Base-by-base conservation (phyloP, 1,140 invertebrate species). In the Goniozus legneri region DNA sequence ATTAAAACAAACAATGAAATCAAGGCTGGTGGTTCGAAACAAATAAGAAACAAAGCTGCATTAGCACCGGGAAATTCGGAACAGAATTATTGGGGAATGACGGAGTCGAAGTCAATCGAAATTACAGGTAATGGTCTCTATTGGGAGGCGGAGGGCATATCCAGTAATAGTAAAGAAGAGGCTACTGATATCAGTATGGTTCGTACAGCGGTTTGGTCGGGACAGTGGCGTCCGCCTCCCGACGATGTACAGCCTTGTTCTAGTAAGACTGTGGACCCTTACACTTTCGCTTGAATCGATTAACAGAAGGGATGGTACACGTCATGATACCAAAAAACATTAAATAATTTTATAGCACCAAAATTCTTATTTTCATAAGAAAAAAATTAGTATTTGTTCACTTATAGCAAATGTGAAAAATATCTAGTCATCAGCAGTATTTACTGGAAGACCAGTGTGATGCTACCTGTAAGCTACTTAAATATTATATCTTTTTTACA, bases 161-260 rank as follows among this genome's bases (percentile, higher is more conserved):
- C 62, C 14, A 64, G 55, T 41, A 60, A 48, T 20, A 59, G 55
- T 24, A 47, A 39, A 31, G 54, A 33, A 60, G 40, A 32, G 50
- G 54, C n/a, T 60, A 60, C 31, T 45, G 65, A 68, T 18, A 42
- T 54, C 8, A 57, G 58, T 4, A 55, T 67, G 34, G 47, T 65
- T 3, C 65, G 67, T 42, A 65, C 66, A 4, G 56, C 66, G 21
- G 65, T 62, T 45, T 73, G 69, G 67, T 59, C 69, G 8, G 62
- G 53, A 44, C 66, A 71, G 24, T 72, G 69, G 59, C 58, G 64
- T 42, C 60, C 64, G 51, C 73, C 76, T 46, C 67, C 78, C 38
- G 78, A 80, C 48, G 78, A 80, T 55, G 76, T 78, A 52, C 79
- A 82, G 60, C 80, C 80, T 34, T 81, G 80, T 56, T 79, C 80